Base-by-base conservation (phyloP, 1,140 invertebrate species). In the Drosophila dunni region DNA sequence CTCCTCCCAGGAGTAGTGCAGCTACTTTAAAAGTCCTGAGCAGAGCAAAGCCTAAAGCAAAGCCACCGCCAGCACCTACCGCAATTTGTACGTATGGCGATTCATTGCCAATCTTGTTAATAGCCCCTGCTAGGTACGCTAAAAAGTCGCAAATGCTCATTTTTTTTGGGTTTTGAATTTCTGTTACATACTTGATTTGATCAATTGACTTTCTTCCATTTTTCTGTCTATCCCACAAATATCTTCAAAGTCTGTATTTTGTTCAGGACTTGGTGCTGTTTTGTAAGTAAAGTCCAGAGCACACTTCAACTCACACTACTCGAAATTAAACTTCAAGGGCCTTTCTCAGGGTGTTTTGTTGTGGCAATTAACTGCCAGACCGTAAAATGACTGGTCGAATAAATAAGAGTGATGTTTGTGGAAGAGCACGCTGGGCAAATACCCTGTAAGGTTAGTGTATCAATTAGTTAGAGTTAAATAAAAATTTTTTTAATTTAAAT, bases 11-110 rank as follows among this genome's bases (percentile, higher is more conserved):
- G 1, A 50, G 29, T 38, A 84, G 0, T 20, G 81, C 74, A 29
- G 71, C n/a, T n/a, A 75, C 0, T 24, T 84, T 85, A 42, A 75
- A 67, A 5, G 65, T 29, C 42, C 57, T 81, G 0, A 84, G 46
- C 4, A 78, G 38, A 11, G 64, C 42, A 3, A 29, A 85, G 3
- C 78, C 81, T 1, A 58, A 20, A 1, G 81, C 11, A 9, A 71
- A 50, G 7, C 81, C 81, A 2, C 57, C 33, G 2, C 40, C 58
- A 11, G 81, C 78, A 1, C 81, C 70, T 0, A 70, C 9, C 0
- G 48, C 75, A 36, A 84, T 85, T 60, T 84, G 81, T 9, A 42
- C 11, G 11, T 78, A 85, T 0, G 81, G 74, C 20, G 81, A 81
- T 3, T 50, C 48, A 6, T 42, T 38, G 58, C 60, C 48, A 0